Percentiles rank a stretch among this genome's conserved stretches.
These are phyloP conservation scores for Protobothrops mucrosquamatus DNA, from an alignment of 2,113 vertebrate species.

Conservation along the genomic window DNA sequence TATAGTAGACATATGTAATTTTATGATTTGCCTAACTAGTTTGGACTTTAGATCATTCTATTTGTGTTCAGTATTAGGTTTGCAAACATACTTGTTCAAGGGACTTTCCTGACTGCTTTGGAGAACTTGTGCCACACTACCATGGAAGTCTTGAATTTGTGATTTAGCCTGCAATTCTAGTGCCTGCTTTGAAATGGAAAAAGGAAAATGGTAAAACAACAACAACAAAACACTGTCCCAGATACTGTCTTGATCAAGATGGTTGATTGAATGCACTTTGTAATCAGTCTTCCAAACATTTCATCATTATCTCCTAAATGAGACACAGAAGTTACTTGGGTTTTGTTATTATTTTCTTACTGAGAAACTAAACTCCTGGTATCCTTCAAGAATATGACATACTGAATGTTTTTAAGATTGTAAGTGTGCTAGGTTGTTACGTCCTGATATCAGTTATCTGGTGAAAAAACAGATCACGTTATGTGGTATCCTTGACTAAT, in stretches of 20 bases:
- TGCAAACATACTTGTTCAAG: not conserved
- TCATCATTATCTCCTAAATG: not conserved
- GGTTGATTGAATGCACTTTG: accelerated
- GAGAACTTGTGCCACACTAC: not conserved
- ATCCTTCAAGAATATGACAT: not conserved
- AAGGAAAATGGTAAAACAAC: accelerated
- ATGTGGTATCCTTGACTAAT: not conserved
- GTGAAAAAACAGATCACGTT: not conserved
- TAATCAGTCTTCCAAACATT: not conserved
- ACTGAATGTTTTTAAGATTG: not conserved
- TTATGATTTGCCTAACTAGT: not conserved
- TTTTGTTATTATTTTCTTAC: not conserved
- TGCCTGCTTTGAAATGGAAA: not conserved
- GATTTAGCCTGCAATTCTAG: not conserved
- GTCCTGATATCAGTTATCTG: not conserved
- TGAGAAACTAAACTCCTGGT: not conserved
- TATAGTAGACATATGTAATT: not conserved
- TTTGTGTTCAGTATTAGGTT: not conserved
- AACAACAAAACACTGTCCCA: not conserved
- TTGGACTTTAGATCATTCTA: not conserved
- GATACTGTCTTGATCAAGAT: not conserved
- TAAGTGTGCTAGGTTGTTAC: not conserved
- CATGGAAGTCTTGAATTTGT: not conserved
- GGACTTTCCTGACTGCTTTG: not conserved
- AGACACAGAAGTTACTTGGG: not conserved